Conservation (phyloP, 92 coral and sea anemone species). For the Actinostola sp. region DNA sequence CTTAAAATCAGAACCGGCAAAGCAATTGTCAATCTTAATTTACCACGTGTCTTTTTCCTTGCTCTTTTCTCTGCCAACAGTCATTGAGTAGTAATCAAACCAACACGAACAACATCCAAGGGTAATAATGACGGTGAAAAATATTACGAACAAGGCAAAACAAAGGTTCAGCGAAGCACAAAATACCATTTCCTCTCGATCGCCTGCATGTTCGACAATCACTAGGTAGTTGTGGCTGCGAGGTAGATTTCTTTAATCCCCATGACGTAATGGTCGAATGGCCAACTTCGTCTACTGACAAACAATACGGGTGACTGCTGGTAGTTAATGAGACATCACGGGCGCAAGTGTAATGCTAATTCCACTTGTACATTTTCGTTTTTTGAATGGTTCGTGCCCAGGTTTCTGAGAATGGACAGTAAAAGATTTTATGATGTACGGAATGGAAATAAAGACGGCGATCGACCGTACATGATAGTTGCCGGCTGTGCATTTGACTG, state of each 20-base stretch:
- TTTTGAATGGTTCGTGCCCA: not conserved
- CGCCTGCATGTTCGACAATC: conserved; percentile 72
- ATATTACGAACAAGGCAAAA: conserved; percentile 92
- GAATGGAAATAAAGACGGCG: too few species aligned
- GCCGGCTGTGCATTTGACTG: too few species aligned
- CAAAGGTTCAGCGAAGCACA: conserved; percentile 98
- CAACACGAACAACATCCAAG: conserved; percentile 98
- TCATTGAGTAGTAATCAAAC: conserved; percentile 96
- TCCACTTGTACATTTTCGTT: not conserved
- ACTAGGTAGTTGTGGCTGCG: conserved; percentile 5
- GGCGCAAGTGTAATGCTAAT: not conserved
- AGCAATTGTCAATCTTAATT: too few species aligned
- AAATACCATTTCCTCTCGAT: conserved; percentile 86
- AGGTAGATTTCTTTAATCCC: not conserved
- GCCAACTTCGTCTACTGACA: conserved; percentile 4
- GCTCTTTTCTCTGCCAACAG: conserved; percentile 66
- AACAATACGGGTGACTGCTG: conserved; percentile 37
- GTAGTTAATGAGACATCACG: conserved; percentile 11
- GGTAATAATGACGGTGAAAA: conserved; percentile 89
- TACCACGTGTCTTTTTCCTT: conserved; percentile 96
- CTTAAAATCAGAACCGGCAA: not conserved
- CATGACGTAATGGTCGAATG: conserved; percentile 58
- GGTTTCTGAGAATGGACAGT: not conserved
- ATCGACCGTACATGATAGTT: too few species aligned
- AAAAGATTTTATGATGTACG: too few species aligned